These are phyloP conservation scores for Eremophila alpestris DNA, from an alignment of 2,797 vertebrate species.

Conservation along the genomic window DNA sequence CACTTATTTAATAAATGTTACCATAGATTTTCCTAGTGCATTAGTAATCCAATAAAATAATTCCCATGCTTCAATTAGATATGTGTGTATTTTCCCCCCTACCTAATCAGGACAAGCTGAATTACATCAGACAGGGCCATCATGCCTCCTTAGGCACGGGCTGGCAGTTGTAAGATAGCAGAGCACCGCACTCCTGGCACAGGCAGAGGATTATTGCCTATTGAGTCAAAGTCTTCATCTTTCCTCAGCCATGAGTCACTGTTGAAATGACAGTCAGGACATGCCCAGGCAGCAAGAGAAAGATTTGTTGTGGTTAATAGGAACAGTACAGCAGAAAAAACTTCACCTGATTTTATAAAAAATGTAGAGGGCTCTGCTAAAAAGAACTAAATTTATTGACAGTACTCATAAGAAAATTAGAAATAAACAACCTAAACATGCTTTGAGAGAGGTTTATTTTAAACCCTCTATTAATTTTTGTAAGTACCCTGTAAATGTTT, in stretches of 20 bases:
- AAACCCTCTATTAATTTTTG: background rate
- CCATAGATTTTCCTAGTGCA: background rate
- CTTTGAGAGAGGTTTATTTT: background rate
- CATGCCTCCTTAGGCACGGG: background rate
- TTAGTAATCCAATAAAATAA: constrained; percentile 12
- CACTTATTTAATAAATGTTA: background rate
- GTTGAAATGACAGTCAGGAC: constrained; percentile 31
- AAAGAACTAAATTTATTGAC: background rate
- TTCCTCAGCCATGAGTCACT: background rate
- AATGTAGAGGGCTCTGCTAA: background rate
- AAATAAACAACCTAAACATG: background rate
- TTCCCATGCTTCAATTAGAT: background rate
- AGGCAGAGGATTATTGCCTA: constrained; percentile 23
- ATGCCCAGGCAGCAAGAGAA: background rate
- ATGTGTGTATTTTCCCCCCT: background rate
- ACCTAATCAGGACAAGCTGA: constrained; percentile 2
- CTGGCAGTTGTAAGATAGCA: background rate
- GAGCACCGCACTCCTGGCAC: background rate
- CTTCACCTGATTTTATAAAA: background rate
- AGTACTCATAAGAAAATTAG: background rate
- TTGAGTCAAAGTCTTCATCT: constrained; percentile 30
- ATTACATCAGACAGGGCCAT: background rate
- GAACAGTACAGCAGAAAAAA: background rate
- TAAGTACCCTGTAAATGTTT: background rate
- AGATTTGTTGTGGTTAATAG: constrained; percentile 15